phyloP scores from a whole-genome alignment of 2,797 vertebrate species.

The Brotogeris chrysoptera region DNA sequence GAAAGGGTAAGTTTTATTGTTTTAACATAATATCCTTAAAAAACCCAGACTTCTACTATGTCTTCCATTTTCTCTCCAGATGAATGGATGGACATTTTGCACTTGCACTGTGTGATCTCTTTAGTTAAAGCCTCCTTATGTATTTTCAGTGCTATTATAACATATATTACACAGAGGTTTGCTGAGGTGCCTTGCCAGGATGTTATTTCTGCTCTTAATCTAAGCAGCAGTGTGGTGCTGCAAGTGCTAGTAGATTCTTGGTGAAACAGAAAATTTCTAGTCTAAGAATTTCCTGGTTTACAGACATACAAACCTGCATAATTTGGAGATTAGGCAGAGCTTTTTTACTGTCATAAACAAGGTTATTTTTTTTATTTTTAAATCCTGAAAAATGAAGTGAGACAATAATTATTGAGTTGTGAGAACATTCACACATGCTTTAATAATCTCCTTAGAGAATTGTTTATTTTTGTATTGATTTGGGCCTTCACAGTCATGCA shows the following conservation, averaged over 20 bases:
- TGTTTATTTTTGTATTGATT: not conserved
- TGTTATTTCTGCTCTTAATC: not conserved
- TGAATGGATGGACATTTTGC: not conserved
- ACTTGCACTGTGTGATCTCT: not conserved
- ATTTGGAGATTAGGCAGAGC: not conserved
- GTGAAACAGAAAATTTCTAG: not conserved
- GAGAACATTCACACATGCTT: not conserved
- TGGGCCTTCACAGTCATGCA: not conserved
- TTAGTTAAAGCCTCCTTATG: not conserved
- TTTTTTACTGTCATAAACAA: not conserved
- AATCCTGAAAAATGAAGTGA: not conserved
- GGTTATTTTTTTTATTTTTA: not conserved
- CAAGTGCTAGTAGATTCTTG: not conserved
- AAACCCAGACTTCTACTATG: not conserved
- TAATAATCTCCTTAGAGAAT: not conserved
- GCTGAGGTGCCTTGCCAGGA: not conserved
- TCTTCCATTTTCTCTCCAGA: not conserved
- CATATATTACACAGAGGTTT: not conserved
- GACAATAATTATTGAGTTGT: not conserved
- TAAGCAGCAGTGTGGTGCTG: not conserved
- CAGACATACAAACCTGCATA: not conserved
- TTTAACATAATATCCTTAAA: not conserved
- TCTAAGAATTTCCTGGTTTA: not conserved
- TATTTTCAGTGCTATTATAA: not conserved
- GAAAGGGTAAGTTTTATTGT: not conserved